phyloP scores from a whole-genome alignment of 2,888 invertebrate species.

The Muschampia staudingeri region DNA sequence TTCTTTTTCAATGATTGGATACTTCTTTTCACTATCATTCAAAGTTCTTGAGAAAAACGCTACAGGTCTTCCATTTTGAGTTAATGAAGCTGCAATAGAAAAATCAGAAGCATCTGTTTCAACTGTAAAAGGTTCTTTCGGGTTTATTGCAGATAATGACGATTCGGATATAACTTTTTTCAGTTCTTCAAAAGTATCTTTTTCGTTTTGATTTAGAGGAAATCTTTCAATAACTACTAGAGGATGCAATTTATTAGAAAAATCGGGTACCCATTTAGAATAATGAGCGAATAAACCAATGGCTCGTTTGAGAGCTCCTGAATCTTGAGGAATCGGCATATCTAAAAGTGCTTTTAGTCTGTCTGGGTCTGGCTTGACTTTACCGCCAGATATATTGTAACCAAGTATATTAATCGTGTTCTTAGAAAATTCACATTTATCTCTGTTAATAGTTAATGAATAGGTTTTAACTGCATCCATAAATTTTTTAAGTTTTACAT shows the following conservation, averaged over 20 bases:
- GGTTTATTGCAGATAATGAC: conserved; percentile 1
- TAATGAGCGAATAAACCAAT: conserved; percentile 15
- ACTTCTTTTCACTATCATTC: conserved; percentile 16
- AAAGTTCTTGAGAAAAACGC: conserved; percentile 26
- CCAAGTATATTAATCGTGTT: conserved; percentile 3
- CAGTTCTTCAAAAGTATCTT: not conserved
- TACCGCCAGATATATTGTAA: not conserved
- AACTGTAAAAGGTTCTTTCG: conserved; percentile 19
- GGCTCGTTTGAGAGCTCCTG: conserved; percentile 6
- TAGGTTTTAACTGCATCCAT: not conserved
- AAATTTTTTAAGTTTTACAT: not conserved
- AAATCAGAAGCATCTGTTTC: conserved; percentile 35
- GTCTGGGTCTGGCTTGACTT: not conserved
- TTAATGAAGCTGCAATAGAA: conserved; percentile 19
- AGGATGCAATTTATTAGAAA: conserved; percentile 22
- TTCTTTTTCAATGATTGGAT: conserved; percentile 23
- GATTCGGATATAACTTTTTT: not conserved
- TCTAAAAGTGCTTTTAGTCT: not conserved
- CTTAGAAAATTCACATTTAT: not conserved
- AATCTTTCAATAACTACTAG: not conserved
- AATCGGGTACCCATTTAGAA: conserved; percentile 20
- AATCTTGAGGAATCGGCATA: not conserved
- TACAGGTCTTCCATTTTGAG: conserved; percentile 18
- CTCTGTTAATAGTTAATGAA: not conserved
- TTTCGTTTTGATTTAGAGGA: not conserved